Percentiles rank a stretch among this genome's conserved stretches.
Conservation (phyloP, 2,113 vertebrate genomes). For the Dolichallabes microphthalmus region DNA sequence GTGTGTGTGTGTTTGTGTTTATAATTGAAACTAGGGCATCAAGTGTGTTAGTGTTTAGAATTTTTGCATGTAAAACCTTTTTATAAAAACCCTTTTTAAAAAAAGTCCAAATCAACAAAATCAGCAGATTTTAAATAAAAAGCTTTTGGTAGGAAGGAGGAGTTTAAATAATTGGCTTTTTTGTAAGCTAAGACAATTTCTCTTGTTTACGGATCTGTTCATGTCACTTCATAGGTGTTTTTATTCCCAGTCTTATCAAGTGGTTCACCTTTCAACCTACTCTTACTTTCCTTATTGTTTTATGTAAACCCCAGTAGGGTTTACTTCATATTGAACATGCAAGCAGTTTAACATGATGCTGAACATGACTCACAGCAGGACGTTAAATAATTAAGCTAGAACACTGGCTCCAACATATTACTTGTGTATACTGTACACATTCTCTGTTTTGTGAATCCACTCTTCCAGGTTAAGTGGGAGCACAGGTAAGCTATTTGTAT, state of each 20-base stretch:
- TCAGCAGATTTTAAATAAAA: background rate
- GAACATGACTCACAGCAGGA: background rate
- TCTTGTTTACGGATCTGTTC: background rate
- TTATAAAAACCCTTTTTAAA: background rate
- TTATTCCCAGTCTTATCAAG: background rate
- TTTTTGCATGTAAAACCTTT: background rate
- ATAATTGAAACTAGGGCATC: too few relatives aligned
- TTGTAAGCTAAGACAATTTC: background rate
- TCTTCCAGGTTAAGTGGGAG: background rate
- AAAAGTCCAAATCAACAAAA: background rate
- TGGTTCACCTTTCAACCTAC: background rate
- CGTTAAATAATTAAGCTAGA: background rate
- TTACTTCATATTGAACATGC: background rate
- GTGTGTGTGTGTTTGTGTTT: conserved; percentile 1
- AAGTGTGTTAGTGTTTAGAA: background rate
- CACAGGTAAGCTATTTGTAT: background rate
- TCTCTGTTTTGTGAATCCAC: background rate
- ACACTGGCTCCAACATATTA: conserved; percentile 1
- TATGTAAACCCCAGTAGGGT: background rate
- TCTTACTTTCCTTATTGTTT: background rate
- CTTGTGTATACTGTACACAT: background rate
- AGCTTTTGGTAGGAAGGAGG: background rate
- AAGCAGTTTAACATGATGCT: background rate
- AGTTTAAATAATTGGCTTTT: background rate
- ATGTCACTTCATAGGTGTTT: background rate